phyloP scores from a whole-genome alignment of 2,888 invertebrate genomes.

The Dione vanillae region DNA sequence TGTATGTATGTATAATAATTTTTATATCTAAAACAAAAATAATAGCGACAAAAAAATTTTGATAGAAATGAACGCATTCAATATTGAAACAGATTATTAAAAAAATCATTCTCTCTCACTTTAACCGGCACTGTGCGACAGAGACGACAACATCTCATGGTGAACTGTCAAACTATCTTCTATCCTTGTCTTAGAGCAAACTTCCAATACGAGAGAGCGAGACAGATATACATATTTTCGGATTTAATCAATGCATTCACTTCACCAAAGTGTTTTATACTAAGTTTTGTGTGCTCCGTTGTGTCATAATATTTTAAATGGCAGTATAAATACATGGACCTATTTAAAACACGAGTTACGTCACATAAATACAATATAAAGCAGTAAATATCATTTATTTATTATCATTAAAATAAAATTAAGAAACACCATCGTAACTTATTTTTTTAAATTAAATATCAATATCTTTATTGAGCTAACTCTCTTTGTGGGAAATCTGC shows the following conservation, averaged over 20 bases:
- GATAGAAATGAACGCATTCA: conserved; percentile 23
- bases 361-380: conserved; percentile 6
- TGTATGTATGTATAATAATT: conserved; percentile 3
- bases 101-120: background rate
- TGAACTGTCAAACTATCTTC: background rate
- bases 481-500: too few species aligned
- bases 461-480: too few species aligned
- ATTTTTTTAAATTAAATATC: background rate
- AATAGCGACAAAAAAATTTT: conserved; percentile 4
- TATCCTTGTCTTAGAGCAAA: background rate
- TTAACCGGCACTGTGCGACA: background rate
- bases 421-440: background rate
- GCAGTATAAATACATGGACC: conserved; percentile 41
- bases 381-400: conserved; percentile 6
- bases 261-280: conserved; percentile 21
- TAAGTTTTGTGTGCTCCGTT: conserved; percentile 41
- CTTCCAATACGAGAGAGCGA: background rate
- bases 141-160: background rate
- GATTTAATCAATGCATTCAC: conserved; percentile 17
- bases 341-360: conserved; percentile 14
- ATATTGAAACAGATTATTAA: background rate
- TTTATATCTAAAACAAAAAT: conserved; percentile 25
- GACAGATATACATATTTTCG: background rate
- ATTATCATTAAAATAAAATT: background rate
- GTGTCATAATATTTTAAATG: conserved; percentile 37